Evolutionary conservation across 2,797 vertebrate genomes (phyloP), one percentile per base, ranked within the genome.

Genomic region (Fistularia commersonii): DNA sequence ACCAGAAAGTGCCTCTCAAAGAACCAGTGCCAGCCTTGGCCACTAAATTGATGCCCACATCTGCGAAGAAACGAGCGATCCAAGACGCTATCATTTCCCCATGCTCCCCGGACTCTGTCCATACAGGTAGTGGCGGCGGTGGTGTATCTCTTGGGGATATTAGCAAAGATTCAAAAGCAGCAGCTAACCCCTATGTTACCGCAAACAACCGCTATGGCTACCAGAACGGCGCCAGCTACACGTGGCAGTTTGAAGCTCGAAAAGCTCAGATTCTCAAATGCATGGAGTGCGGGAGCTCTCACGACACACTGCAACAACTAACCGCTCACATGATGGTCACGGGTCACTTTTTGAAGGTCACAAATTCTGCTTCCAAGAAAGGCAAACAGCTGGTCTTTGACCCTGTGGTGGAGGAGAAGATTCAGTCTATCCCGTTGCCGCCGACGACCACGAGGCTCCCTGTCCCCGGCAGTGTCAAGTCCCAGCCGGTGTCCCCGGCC

Each of bases 1-100:
- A 99, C 95, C 97, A 99, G 95, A 99, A 99, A 96, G 97, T 99
- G 96, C 97, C 97, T 97, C 97, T 99, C 83, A 99, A 99, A 93
- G 97, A 99, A 88, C 97, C 97, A 53, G 92, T 99, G 88, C 96
- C 97, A 70, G 95, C 97, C 82, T 92, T 99, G 88, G 91, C 97
- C 74, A 89, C 91, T 38, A 99, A 98, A 77, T 89, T 99, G 89
- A 87, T 98, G 72, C 86, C 93, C 82, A 89, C 77, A 53, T 83
- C 97, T 72, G 93, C 94, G 87, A 99, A 97, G 89, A 99, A 96
- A 79, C 91, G 97, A 80, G 91, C 91, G 52, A 89, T 96, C 51
- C 95, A 97, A 84, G 97, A 99, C 66, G 71, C 84, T 61, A 89
- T 97, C 69, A 84, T 89, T 54, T 93, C 94, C 2, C 96, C 97